Conservation (phyloP, 2,797 vertebrate genomes). For the Bradypus variegatus region DNA sequence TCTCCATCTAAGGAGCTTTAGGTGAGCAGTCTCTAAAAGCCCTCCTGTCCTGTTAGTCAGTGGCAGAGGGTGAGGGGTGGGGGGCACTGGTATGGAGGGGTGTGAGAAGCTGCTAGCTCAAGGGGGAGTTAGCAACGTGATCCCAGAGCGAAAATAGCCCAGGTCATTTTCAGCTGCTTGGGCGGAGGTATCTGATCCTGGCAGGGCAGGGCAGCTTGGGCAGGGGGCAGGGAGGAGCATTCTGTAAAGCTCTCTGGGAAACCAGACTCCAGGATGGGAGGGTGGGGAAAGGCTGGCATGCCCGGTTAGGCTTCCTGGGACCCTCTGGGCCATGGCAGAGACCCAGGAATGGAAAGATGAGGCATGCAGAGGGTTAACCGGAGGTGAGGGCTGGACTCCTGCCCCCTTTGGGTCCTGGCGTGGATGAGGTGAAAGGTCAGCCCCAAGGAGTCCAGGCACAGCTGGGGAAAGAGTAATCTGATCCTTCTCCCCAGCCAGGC, state of each 20-base stretch:
- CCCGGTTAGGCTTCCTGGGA: conserved; percentile 37
- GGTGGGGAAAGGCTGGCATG: conserved; percentile 35
- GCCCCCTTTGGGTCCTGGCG: conserved; percentile 63
- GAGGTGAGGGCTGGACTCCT: conserved; percentile 52
- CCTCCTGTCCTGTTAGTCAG: background rate
- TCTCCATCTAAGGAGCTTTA: conserved; percentile 11
- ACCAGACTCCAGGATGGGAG: conserved; percentile 45
- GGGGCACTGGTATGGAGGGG: conserved; percentile 46
- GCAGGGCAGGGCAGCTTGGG: conserved; percentile 53
- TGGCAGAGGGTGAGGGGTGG: conserved; percentile 23
- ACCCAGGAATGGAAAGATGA: conserved; percentile 19
- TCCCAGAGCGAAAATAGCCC: conserved; percentile 68
- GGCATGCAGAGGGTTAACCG: conserved; percentile 62
- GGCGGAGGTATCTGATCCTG: conserved; percentile 66
- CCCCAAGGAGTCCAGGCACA: conserved; percentile 60
- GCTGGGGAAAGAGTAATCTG: conserved; percentile 62
- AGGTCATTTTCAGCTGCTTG: conserved; percentile 70
- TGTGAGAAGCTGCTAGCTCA: conserved; percentile 51
- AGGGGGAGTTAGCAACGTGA: conserved; percentile 67
- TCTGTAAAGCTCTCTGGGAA: conserved; percentile 56
- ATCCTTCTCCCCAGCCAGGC: conserved; percentile 55
- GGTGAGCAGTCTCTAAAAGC: conserved; percentile 20
- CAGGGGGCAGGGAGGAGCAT: conserved; percentile 60
- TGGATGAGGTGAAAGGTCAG: conserved; percentile 69
- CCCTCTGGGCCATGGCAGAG: background rate